Evolutionary conservation across 2,797 vertebrate species (phyloP).

Genomic region (Cryptoblepharus egeriae): DNA sequence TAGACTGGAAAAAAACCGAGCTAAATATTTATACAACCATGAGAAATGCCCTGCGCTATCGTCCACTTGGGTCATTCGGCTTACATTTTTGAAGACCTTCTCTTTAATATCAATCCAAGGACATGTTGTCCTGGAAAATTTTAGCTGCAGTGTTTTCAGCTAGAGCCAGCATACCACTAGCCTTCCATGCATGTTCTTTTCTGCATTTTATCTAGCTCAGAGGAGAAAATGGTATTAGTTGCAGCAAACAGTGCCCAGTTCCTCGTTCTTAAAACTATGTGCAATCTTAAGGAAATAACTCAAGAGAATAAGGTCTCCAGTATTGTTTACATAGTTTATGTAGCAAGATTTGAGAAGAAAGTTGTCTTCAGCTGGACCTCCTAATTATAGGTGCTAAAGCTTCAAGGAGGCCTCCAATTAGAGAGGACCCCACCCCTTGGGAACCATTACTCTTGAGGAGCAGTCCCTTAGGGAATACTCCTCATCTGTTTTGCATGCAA

Average conservation of each 20-base stretch:
- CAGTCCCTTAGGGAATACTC: neutral
- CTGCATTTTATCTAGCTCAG: slow-evolving; percentile 65
- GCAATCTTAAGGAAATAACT: slow-evolving; percentile 37
- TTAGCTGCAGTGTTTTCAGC: slow-evolving; percentile 78
- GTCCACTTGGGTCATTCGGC: slow-evolving; percentile 74
- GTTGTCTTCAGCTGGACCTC: no score
- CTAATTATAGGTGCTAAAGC: no score
- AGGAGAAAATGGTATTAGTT: slow-evolving; percentile 51
- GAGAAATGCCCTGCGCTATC: slow-evolving; percentile 71
- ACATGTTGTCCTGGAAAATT: slow-evolving; percentile 81
- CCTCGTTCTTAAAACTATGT: slow-evolving; percentile 61
- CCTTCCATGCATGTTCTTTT: slow-evolving; percentile 69
- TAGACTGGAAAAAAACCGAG: slow-evolving; percentile 45
- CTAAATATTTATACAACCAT: slow-evolving; percentile 75
- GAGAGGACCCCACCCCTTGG: no score
- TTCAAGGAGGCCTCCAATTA: no score
- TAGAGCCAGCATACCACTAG: slow-evolving; percentile 66
- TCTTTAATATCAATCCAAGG: slow-evolving; percentile 82
- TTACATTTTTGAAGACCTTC: slow-evolving; percentile 61
- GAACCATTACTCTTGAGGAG: neutral
- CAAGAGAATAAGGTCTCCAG: slow-evolving; percentile 52
- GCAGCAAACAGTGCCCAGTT: slow-evolving; percentile 53
- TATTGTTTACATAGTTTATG: neutral
- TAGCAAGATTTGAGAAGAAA: no score
- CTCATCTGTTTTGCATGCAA: neutral